Evolutionary conservation across 2,888 invertebrate genomes (phyloP).

Genomic region (Dioctria linearis): DNA sequence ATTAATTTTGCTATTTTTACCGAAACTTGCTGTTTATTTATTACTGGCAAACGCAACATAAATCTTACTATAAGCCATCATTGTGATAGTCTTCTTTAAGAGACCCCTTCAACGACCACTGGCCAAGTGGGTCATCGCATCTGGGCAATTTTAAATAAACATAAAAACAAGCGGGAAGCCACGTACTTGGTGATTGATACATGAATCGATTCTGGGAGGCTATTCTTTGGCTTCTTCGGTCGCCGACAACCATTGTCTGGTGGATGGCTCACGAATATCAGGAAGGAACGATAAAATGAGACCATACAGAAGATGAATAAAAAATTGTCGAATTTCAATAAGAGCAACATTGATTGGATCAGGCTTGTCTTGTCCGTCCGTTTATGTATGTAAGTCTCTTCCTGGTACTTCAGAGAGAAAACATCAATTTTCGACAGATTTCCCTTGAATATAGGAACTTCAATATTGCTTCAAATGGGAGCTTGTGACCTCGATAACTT

Average conservation of each 20-base stretch:
- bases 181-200: constrained; percentile 15
- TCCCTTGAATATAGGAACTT: not conserved
- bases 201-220: constrained; percentile 23
- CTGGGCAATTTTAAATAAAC: not conserved
- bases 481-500: constrained; percentile 18
- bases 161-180: not conserved
- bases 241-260: constrained; percentile 6
- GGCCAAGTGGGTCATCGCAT: constrained; percentile 16
- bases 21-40: not conserved
- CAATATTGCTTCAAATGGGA: not conserved
- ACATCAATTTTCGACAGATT: constrained; percentile 42
- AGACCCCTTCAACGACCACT: not conserved
- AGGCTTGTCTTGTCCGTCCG: too few species aligned
- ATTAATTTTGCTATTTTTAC: not conserved
- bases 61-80: not conserved
- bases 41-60: not conserved
- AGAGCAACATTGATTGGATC: not conserved
- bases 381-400: not conserved
- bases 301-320: not conserved
- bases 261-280: not conserved
- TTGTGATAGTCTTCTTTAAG: not conserved
- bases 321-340: constrained; percentile 36
- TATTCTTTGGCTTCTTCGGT: constrained; percentile 9
- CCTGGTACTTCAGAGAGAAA: not conserved
- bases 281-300: constrained; percentile 13